Percentiles rank a stretch among this genome's conserved stretches.
Conservation (phyloP, 2,797 vertebrate species). For the Megaceryle alcyon region DNA sequence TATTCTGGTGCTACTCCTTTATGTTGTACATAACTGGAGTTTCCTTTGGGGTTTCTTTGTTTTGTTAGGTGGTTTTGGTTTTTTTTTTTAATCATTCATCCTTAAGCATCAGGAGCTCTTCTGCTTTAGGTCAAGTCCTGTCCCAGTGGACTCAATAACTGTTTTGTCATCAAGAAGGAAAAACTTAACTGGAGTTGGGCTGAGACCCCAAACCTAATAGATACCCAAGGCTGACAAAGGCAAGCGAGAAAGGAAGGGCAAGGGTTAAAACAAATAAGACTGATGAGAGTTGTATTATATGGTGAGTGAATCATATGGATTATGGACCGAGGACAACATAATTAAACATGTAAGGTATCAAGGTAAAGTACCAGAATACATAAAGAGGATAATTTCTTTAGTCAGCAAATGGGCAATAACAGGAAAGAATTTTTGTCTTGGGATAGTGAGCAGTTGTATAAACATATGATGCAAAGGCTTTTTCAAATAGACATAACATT, state of each 20-base stretch:
- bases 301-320: constrained; percentile 75
- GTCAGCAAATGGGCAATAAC: constrained; percentile 86
- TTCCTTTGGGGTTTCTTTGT: background rate
- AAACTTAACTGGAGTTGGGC: background rate
- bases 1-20: background rate
- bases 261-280: constrained; percentile 58
- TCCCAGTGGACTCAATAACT: background rate
- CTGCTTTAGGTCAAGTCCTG: background rate
- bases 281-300: background rate
- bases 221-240: background rate
- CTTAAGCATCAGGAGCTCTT: background rate
- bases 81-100: background rate
- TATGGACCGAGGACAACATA: constrained; percentile 81
- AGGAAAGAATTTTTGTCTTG: constrained; percentile 85
- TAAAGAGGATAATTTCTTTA: constrained; percentile 86
- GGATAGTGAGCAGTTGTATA: constrained; percentile 85
- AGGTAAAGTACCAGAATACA: constrained; percentile 85
- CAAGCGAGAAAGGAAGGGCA: background rate
- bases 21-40: background rate
- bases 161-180: background rate
- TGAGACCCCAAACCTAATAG: background rate
- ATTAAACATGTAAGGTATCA: constrained; percentile 83
- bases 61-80: background rate
- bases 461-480: constrained; percentile 86
- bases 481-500: constrained; percentile 86